Evolutionary conservation across 2,888 invertebrate genomes (phyloP), one percentile per base, ranked within the genome.

Genomic region (Leptopilina drosophilae): DNA sequence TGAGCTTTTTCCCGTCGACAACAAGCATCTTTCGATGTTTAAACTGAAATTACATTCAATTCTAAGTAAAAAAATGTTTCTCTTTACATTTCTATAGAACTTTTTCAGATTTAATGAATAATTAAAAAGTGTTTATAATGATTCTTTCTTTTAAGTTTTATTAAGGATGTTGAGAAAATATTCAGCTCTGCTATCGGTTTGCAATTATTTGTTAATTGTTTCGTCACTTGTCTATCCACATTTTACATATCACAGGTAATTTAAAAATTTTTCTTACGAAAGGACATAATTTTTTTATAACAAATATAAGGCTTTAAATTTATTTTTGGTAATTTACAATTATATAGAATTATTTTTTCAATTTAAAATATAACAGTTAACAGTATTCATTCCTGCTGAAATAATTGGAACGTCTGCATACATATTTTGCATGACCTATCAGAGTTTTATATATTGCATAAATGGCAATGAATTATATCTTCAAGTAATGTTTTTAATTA

Each of bases 381-480:
- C 81, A 33, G 67, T 84, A 76, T 87, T 85, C 53, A 79, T 86
- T 15, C 84, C 86, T 14, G 84, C 84, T 0, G 84, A 88, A 62
- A 77, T 88, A 0, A 80, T 86, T 33, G 89, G 89, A 4, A 87
- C 87, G 83, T 76, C 83, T 9, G 83, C 85, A 73, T 88, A 87
- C 40, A 83, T 86, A 64, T 86, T 85, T 42, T 88, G 87, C 26
- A 88, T 88, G 87, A 85, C 81, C 3, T 89, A 89, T 77, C 89
- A 89, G 77, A 86, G 89, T 53, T 89, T 89, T 69, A 87, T 88
- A 76, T 89, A 84, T 69, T 89, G 89, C 66, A 89, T 88, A 87
- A 87, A 88, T 53, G 89, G 89, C 20, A 89, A 89, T 80, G 89
- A 89, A 81, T 79, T 89, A 20, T 42, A 84, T 73, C 81, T 88